These are phyloP conservation scores for Teinopalpus imperialis DNA, from an alignment of 2,888 invertebrate species.

Conservation along the genomic window DNA sequence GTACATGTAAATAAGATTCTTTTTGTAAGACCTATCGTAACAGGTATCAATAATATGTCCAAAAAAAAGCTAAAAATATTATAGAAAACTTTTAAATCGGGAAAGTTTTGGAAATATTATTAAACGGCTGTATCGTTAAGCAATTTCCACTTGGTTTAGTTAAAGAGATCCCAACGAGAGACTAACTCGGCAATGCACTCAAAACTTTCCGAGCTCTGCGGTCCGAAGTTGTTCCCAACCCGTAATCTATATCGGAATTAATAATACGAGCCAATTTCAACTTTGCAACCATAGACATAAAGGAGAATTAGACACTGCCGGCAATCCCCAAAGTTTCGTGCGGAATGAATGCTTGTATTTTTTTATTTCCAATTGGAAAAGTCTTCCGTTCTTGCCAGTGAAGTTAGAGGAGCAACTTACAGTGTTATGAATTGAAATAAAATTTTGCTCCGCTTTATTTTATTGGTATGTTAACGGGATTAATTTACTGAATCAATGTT, in stretches of 20 bases:
- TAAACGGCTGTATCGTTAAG: slow-evolving; percentile 35
- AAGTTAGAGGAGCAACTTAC: slow-evolving; percentile 33
- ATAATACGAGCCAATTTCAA: slow-evolving; percentile 24
- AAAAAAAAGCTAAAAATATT: too few species aligned
- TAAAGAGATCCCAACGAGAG: slow-evolving; percentile 30
- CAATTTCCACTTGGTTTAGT: slow-evolving; percentile 39
- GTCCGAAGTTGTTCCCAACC: slow-evolving; percentile 32
- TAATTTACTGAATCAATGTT: too few species aligned
- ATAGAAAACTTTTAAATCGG: slow-evolving; percentile 2
- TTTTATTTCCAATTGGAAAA: slow-evolving; percentile 26
- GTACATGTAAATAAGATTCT: too few species aligned
- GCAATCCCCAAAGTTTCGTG: slow-evolving; percentile 23
- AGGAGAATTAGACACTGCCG: slow-evolving; percentile 18
- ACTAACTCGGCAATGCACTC: slow-evolving; percentile 35
- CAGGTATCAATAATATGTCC: too few species aligned
- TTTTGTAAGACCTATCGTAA: too few species aligned
- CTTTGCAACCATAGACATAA: slow-evolving; percentile 9
- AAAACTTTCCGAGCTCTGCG: slow-evolving; percentile 34
- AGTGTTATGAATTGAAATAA: slow-evolving; percentile 14
- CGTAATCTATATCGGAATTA: slow-evolving; percentile 32
- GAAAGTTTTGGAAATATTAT: slow-evolving; percentile 32
- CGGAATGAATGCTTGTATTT: slow-evolving; percentile 26
- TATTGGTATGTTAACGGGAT: too few species aligned
- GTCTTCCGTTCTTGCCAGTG: slow-evolving; percentile 46
- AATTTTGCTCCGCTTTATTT: neutral